Percentiles rank a stretch among this genome's conserved stretches.
Evolutionary conservation across 2,113 vertebrate genomes (phyloP).

Genomic region (Platichthys stellatus): DNA sequence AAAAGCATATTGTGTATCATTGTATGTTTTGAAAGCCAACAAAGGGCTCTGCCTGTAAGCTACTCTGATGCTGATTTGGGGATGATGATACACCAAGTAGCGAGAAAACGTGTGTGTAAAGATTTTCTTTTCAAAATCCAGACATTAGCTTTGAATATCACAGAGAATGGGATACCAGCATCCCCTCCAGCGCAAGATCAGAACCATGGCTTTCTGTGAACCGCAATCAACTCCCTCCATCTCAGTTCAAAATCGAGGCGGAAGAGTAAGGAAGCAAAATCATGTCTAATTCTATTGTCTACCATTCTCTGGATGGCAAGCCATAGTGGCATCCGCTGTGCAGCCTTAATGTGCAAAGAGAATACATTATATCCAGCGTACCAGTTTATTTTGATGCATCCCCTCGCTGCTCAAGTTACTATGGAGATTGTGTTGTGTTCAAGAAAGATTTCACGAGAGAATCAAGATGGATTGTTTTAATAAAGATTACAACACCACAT

Average conservation of each 20-base stretch:
- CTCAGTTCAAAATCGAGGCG: constrained; percentile 48
- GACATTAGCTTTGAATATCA: constrained; percentile 70
- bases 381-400: constrained; percentile 34
- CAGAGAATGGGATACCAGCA: constrained; percentile 62
- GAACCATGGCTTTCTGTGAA: constrained; percentile 65
- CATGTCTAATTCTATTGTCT: constrained; percentile 64
- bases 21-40: constrained; percentile 66
- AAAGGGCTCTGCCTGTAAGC: constrained; percentile 72
- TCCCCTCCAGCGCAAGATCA: constrained; percentile 72
- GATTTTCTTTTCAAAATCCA: constrained; percentile 59
- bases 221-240: constrained; percentile 36
- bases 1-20: constrained; percentile 44
- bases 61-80: constrained; percentile 62
- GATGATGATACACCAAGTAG: constrained; percentile 60
- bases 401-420: constrained; percentile 21
- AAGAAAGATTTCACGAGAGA: constrained; percentile 47
- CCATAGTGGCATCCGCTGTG: constrained; percentile 37
- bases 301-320: constrained; percentile 40
- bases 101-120: constrained; percentile 59
- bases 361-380: constrained; percentile 42
- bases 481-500: constrained; percentile 57
- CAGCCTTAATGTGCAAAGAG: constrained; percentile 53
- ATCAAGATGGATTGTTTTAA: constrained; percentile 70
- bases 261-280: constrained; percentile 47
- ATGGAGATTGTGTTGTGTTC: constrained; percentile 36